Evolutionary conservation across 1,140 invertebrate species (phyloP).

Genomic region (Capitella teleta): DNA sequence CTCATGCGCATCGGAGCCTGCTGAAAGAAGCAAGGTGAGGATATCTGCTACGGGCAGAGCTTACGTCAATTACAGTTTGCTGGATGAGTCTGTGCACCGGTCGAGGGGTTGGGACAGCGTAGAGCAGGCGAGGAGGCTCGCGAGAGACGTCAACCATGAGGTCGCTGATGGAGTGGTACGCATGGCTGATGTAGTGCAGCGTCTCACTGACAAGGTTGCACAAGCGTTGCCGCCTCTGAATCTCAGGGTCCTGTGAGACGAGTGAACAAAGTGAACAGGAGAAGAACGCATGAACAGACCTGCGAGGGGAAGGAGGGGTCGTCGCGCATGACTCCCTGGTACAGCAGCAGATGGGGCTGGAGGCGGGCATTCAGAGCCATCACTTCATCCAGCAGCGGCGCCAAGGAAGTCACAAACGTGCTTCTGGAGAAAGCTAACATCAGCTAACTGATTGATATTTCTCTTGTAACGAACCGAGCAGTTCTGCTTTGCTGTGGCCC

Average conservation of each 20-base stretch:
- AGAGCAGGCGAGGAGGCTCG: constrained; percentile 56
- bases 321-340: constrained; percentile 16
- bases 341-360: constrained; percentile 21
- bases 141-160: constrained; percentile 60
- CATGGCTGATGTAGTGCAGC: constrained; percentile 72
- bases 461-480: too few species aligned
- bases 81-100: too few species aligned
- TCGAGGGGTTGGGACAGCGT: constrained; percentile 38
- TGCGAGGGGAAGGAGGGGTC: constrained; percentile 17
- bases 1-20: too few species aligned
- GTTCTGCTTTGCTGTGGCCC: too few species aligned
- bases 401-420: constrained; percentile 15
- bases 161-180: constrained; percentile 77
- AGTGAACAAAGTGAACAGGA: too few species aligned
- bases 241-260: not conserved
- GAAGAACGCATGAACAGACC: not conserved
- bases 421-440: too few species aligned
- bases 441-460: too few species aligned
- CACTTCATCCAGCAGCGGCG: constrained; percentile 20
- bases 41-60: too few species aligned
- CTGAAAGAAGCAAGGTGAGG: too few species aligned
- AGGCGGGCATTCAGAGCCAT: constrained; percentile 18
- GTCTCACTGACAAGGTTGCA: constrained; percentile 63
- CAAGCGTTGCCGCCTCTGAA: constrained; percentile 45
- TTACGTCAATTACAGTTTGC: too few species aligned